These are phyloP conservation scores for Pampusana beccarii DNA, from an alignment of 2,113 vertebrate species.

Conservation along the genomic window DNA sequence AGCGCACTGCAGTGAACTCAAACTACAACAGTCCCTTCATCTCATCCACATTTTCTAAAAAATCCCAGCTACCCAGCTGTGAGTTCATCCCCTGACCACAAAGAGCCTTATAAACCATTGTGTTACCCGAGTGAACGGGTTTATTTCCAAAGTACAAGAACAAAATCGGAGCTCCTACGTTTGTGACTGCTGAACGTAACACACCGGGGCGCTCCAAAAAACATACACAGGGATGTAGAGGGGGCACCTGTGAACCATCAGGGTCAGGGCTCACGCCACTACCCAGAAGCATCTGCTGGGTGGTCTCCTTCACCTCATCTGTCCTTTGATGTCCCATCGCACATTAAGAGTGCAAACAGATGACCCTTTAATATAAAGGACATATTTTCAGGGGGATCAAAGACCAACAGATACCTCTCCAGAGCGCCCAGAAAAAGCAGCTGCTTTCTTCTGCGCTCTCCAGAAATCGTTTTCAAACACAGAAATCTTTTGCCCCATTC, in stretches of 20 bases:
- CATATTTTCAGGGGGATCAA: background rate
- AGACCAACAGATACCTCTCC: background rate
- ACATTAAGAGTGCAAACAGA: background rate
- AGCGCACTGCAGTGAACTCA: background rate
- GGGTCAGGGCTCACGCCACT: background rate
- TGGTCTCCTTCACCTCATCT: background rate
- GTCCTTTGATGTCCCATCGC: background rate
- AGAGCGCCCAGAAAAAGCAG: background rate
- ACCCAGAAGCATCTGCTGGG: background rate
- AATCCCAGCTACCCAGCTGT: rapidly evolving
- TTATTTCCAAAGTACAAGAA: background rate
- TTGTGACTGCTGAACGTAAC: background rate
- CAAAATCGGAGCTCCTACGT: background rate
- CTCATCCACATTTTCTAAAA: background rate
- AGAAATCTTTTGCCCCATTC: background rate
- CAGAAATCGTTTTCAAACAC: background rate
- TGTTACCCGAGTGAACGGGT: background rate
- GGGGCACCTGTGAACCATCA: background rate
- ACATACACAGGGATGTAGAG: rapidly evolving
- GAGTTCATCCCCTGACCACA: background rate
- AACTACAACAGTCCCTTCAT: background rate
- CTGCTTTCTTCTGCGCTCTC: background rate
- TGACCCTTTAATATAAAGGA: background rate
- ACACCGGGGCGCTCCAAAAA: background rate
- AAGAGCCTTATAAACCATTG: rapidly evolving